Conservation (phyloP, 1,140 invertebrate genomes). For the Lepidurus apus region DNA sequence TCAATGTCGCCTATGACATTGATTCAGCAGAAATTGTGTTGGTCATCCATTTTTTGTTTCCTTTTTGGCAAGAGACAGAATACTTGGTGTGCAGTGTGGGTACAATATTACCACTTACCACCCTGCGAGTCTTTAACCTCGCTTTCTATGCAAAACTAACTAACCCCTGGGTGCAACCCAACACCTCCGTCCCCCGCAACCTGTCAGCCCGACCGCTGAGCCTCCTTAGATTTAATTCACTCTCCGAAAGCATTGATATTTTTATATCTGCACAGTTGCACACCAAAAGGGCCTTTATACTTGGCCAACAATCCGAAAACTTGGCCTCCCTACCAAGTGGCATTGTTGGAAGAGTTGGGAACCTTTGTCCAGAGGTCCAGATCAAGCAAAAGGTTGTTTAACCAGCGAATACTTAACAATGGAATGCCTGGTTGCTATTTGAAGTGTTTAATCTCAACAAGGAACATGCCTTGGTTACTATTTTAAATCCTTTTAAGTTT, state of each 20-base stretch:
- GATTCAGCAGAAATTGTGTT: conserved; percentile 14
- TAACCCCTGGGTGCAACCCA: conserved; percentile 12
- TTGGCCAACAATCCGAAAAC: background rate
- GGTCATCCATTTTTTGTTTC: background rate
- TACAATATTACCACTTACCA: background rate
- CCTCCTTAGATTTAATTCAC: conserved; percentile 15
- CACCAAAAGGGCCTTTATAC: background rate
- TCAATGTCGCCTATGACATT: background rate
- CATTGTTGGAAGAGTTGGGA: background rate
- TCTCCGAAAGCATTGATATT: background rate
- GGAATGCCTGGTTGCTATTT: background rate
- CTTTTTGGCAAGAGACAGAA: background rate
- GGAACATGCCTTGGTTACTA: background rate
- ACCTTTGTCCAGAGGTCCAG: background rate
- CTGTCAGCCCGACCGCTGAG: conserved; percentile 8
- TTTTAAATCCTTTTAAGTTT: background rate
- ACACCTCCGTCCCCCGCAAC: conserved; percentile 1
- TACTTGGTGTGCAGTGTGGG: background rate
- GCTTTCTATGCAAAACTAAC: conserved; percentile 22
- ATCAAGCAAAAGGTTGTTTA: background rate
- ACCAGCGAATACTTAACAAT: conserved; percentile 4
- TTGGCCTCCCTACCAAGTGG: background rate
- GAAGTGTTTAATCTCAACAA: too few relatives aligned
- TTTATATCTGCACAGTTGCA: background rate
- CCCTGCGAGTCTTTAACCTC: conserved; percentile 12